These are phyloP conservation scores for Palythoa caribaeorum DNA, from an alignment of 92 coral and sea anemone species.

Conservation along the genomic window DNA sequence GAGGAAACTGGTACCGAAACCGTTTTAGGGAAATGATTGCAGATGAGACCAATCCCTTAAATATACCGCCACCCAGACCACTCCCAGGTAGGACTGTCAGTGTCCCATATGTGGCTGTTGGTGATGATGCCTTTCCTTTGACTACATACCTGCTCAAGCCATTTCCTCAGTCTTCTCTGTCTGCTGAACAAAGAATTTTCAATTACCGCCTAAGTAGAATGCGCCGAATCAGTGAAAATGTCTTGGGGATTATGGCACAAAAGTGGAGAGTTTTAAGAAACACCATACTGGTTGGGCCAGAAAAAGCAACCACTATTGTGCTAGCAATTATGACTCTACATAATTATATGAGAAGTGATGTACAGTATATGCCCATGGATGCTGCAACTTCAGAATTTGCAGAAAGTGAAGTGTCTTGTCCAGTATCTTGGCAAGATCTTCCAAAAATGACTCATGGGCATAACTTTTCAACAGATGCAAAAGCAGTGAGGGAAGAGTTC, in stretches of 20 bases:
- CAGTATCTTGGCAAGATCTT: constrained; percentile 39
- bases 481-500: constrained; percentile 44
- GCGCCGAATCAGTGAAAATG: constrained; percentile 59
- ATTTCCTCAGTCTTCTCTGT: constrained; percentile 44
- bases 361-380: constrained; percentile 5
- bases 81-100: constrained; percentile 54
- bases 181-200: constrained; percentile 42
- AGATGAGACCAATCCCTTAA: constrained; percentile 16
- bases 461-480: constrained; percentile 50
- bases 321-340: constrained; percentile 51
- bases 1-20: constrained; percentile 48
- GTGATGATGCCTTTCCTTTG: constrained; percentile 41
- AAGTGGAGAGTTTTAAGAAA: constrained; percentile 57
- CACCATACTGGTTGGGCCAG: constrained; percentile 11
- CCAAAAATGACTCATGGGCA: constrained; percentile 22
- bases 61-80: constrained; percentile 56
- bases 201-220: constrained; percentile 52
- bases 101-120: constrained; percentile 41
- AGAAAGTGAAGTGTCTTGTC: background rate
- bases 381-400: constrained; percentile 39
- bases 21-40: constrained; percentile 55
- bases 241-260: constrained; percentile 63
- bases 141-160: constrained; percentile 38
- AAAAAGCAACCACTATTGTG: constrained; percentile 35
- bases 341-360: constrained; percentile 38